phyloP scores from a whole-genome alignment of 2,888 invertebrate genomes.

The Parnassius mnemosyne region DNA sequence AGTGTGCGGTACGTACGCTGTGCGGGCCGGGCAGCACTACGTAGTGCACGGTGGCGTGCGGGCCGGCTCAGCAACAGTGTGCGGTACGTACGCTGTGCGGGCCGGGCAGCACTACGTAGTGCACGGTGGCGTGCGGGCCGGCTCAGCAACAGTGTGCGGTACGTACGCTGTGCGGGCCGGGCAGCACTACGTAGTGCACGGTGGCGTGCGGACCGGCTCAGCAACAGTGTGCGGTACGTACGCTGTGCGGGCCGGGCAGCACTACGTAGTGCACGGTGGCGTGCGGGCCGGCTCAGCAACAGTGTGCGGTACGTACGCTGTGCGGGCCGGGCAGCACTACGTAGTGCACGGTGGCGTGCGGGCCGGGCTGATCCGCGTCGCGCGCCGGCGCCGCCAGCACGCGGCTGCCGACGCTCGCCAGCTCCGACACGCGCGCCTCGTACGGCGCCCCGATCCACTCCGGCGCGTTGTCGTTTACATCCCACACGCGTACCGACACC shows the following conservation, averaged over 20 bases:
- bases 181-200: slow-evolving; percentile 89
- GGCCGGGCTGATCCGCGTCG: slow-evolving; percentile 93
- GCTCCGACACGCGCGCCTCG: slow-evolving; percentile 90
- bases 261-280: slow-evolving; percentile 92
- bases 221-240: slow-evolving; percentile 49
- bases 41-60: slow-evolving; percentile 92
- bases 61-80: slow-evolving; percentile 75
- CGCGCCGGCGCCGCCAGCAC: slow-evolving; percentile 89
- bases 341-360: slow-evolving; percentile 92
- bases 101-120: slow-evolving; percentile 90
- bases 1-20: slow-evolving; percentile 74
- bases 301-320: slow-evolving; percentile 74
- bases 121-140: slow-evolving; percentile 92
- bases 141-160: slow-evolving; percentile 39
- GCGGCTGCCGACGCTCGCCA: slow-evolving; percentile 84
- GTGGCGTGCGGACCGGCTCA: slow-evolving; percentile 90
- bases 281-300: slow-evolving; percentile 84
- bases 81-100: slow-evolving; percentile 82
- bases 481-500: slow-evolving; percentile 91
- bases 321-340: slow-evolving; percentile 88
- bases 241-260: slow-evolving; percentile 87
- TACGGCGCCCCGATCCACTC: slow-evolving; percentile 91
- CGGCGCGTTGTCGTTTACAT: slow-evolving; percentile 95
- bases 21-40: slow-evolving; percentile 88
- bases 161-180: slow-evolving; percentile 87